Conservation (phyloP, 64 coral and sea anemone species). For the Porites australiensis region DNA sequence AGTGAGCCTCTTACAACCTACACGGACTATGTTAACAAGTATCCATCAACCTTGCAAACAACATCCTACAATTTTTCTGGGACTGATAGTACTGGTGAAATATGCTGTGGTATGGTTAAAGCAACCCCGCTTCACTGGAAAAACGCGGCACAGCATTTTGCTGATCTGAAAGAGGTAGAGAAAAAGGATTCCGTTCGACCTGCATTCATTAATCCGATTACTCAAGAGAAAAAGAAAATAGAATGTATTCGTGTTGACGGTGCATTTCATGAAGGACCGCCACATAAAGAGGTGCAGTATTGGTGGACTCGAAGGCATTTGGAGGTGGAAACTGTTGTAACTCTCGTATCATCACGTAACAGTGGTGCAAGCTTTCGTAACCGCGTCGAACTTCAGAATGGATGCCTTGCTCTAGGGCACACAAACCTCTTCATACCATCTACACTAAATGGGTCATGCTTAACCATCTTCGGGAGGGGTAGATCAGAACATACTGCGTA, state of each 20-base stretch:
- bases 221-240: slow-evolving; percentile 60
- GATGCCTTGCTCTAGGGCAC: slow-evolving; percentile 66
- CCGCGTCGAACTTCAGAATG: slow-evolving; percentile 64
- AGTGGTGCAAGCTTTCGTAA: slow-evolving; percentile 73
- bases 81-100: slow-evolving; percentile 40
- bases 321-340: not conserved
- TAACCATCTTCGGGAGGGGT: not conserved
- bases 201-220: slow-evolving; percentile 44
- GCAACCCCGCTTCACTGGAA: slow-evolving; percentile 27
- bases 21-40: slow-evolving; percentile 69
- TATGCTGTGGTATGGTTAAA: slow-evolving; percentile 56
- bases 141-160: slow-evolving; percentile 60
- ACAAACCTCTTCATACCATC: slow-evolving; percentile 63
- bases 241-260: slow-evolving; percentile 81
- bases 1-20: slow-evolving; percentile 49
- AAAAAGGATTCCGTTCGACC: not conserved
- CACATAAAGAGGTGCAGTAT: slow-evolving; percentile 67
- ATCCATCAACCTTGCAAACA: slow-evolving; percentile 69
- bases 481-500: slow-evolving; percentile 8
- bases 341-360: slow-evolving; percentile 38
- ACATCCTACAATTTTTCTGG: slow-evolving; percentile 64
- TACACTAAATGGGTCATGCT: slow-evolving; percentile 67
- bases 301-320: slow-evolving; percentile 75
- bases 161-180: slow-evolving; percentile 33
- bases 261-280: slow-evolving; percentile 62